phyloP scores from a whole-genome alignment of 2,113 vertebrate species.

The Notechis scutatus region DNA sequence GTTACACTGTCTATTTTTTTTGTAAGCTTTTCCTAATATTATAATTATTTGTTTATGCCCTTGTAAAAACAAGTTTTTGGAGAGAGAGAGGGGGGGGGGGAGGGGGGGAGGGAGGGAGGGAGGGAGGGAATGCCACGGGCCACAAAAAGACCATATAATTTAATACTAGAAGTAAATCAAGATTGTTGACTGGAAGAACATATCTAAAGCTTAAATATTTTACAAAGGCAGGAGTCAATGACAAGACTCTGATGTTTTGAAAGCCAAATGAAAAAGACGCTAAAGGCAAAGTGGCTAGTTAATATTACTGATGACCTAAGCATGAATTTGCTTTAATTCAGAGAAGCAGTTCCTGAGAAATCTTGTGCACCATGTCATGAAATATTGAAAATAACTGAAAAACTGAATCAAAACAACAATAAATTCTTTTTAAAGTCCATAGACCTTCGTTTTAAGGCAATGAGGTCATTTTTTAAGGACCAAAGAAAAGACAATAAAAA shows the following conservation, averaged over 20 bases:
- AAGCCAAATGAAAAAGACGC: neutral
- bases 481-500: neutral
- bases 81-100: neutral
- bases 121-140: neutral
- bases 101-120: too few relatives aligned
- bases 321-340: neutral
- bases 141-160: neutral
- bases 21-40: constrained; percentile 54
- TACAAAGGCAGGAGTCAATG: neutral
- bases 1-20: constrained; percentile 44
- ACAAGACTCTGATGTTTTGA: neutral
- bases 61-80: constrained; percentile 63
- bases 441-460: neutral
- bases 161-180: neutral
- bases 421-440: neutral
- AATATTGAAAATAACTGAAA: neutral
- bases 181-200: neutral
- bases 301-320: neutral
- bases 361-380: neutral
- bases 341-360: neutral
- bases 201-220: neutral
- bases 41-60: constrained; percentile 52
- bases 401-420: neutral
- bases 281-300: neutral
- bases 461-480: neutral